Conservation (phyloP, 2,797 vertebrate genomes). For the Anisognathus igniventris region DNA sequence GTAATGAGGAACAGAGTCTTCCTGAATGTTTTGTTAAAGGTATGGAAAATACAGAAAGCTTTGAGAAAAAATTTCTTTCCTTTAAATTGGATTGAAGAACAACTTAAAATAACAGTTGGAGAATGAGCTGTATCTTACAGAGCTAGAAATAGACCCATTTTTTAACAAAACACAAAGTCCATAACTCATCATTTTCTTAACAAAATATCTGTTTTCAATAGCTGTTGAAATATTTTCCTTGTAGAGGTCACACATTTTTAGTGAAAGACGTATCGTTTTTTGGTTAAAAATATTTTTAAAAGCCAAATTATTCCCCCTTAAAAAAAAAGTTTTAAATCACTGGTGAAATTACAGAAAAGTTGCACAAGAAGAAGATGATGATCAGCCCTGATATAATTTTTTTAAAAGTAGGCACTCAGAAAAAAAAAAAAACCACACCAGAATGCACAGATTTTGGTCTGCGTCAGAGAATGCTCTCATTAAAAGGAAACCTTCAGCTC, state of each 20-base stretch:
- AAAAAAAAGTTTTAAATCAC: background rate
- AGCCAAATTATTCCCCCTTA: background rate
- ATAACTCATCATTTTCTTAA: background rate
- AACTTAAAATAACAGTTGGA: background rate
- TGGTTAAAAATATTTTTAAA: background rate
- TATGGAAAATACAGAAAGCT: background rate
- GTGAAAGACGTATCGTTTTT: background rate
- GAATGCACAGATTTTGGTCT: background rate
- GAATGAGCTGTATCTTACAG: background rate
- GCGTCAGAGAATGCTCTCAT: background rate
- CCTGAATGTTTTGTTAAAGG: background rate
- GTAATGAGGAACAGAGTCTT: background rate
- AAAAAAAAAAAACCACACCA: background rate
- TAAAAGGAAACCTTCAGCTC: background rate
- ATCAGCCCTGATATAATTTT: background rate
- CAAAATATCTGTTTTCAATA: slow-evolving; percentile 26
- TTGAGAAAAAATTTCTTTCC: background rate
- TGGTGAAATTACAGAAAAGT: background rate
- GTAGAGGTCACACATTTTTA: slow-evolving; percentile 12
- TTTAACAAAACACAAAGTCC: background rate
- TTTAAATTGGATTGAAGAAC: background rate
- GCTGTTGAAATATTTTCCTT: slow-evolving; percentile 6
- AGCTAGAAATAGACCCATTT: background rate
- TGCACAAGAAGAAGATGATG: background rate
- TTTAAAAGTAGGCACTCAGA: background rate